phyloP scores from a whole-genome alignment of 2,888 invertebrate species.

The Empis livida region DNA sequence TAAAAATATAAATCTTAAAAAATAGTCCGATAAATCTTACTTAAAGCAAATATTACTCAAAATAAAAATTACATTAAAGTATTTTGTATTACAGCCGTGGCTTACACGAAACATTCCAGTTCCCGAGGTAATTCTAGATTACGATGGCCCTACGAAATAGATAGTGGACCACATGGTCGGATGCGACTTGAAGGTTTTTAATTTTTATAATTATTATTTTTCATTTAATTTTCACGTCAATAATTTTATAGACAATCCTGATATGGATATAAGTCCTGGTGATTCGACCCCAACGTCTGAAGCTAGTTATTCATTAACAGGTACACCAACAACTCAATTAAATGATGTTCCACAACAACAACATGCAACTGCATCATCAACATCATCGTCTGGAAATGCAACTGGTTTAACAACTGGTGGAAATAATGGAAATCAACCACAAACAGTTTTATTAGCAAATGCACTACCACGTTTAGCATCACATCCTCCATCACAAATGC shows the following conservation, averaged over 20 bases:
- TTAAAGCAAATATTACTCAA: neutral
- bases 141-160: conserved; percentile 36
- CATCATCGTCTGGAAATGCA: conserved; percentile 13
- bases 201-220: neutral
- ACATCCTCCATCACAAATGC: conserved; percentile 29
- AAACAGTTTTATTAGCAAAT: conserved; percentile 39
- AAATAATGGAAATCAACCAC: neutral
- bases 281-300: conserved; percentile 80
- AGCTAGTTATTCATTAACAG: conserved; percentile 47
- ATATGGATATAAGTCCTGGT: conserved; percentile 91
- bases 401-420: conserved; percentile 6
- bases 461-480: conserved; percentile 41
- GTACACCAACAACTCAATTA: conserved; percentile 30
- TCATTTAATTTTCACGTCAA: neutral
- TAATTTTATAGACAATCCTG: conserved; percentile 46
- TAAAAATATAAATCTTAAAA: neutral
- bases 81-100: conserved; percentile 23
- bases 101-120: conserved; percentile 67
- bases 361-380: conserved; percentile 16
- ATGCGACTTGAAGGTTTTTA: conserved; percentile 32
- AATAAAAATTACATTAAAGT: neutral
- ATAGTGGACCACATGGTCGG: conserved; percentile 29
- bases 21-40: no score
- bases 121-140: conserved; percentile 40
- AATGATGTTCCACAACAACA: conserved; percentile 13